Evolutionary conservation across 2,888 invertebrate genomes (phyloP).

Genomic region (Fissipunctia ypsillon): DNA sequence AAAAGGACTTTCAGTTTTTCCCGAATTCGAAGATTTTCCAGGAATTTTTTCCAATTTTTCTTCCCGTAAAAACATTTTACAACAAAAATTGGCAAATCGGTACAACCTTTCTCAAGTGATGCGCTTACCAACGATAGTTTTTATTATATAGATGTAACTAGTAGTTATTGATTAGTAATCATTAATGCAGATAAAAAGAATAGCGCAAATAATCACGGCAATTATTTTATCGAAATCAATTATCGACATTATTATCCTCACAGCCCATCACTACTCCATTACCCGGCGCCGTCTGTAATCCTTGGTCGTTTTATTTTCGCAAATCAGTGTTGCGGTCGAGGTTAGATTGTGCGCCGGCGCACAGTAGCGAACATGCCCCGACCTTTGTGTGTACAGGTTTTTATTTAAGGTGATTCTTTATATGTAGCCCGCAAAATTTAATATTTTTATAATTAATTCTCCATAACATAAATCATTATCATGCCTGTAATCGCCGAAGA

Average conservation of each 20-base stretch:
- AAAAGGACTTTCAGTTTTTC: too few species aligned
- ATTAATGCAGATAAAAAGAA: not conserved
- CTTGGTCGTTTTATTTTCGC: conserved; percentile 88
- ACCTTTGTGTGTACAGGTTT: conserved; percentile 54
- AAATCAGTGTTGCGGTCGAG: conserved; percentile 85
- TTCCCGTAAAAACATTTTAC: too few species aligned
- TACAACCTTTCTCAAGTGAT: too few species aligned
- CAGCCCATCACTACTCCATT: conserved; percentile 80
- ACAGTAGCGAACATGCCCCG: conserved; percentile 69
- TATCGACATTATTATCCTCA: conserved; percentile 50
- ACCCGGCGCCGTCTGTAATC: conserved; percentile 86
- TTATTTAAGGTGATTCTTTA: conserved; percentile 33
- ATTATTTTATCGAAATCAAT: conserved; percentile 12
- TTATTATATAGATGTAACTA: too few species aligned
- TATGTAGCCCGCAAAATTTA: not conserved
- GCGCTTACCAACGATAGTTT: too few species aligned
- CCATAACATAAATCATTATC: too few species aligned
- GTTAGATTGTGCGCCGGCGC: conserved; percentile 76
- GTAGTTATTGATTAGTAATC: not conserved
- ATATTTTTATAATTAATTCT: too few species aligned
- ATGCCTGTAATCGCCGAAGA: too few species aligned
- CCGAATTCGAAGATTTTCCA: too few species aligned
- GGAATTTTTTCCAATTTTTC: too few species aligned
- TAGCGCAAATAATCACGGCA: not conserved
- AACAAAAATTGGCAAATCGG: too few species aligned